Percentiles rank a stretch among this genome's conserved stretches.
phyloP scores from a whole-genome alignment of 2,797 vertebrate species.

The Enteromius treurensis region DNA sequence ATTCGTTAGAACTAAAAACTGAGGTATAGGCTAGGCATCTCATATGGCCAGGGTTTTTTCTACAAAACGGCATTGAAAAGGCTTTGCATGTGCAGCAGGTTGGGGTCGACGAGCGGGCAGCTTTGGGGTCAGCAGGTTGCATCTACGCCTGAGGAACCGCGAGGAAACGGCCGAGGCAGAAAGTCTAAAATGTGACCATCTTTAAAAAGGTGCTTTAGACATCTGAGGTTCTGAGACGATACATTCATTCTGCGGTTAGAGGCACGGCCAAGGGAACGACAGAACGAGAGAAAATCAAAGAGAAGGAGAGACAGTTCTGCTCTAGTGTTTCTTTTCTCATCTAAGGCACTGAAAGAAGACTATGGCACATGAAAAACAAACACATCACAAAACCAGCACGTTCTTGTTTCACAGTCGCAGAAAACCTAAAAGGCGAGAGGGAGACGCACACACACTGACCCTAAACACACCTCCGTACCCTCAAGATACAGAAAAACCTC shows the following conservation, averaged over 20 bases:
- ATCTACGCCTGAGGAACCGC: constrained; percentile 60
- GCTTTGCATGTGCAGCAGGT: constrained; percentile 48
- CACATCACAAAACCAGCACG: constrained; percentile 33
- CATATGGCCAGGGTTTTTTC: constrained; percentile 50
- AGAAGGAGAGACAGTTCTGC: constrained; percentile 71
- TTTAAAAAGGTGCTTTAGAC: constrained; percentile 71
- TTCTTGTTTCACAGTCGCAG: constrained; percentile 39
- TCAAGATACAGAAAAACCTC: constrained; percentile 16
- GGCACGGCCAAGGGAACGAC: constrained; percentile 76
- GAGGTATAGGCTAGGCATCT: constrained; percentile 72
- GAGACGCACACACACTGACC: constrained; percentile 19
- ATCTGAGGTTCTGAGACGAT: constrained; percentile 78
- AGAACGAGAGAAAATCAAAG: constrained; percentile 31
- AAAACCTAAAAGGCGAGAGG: constrained; percentile 16
- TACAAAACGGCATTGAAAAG: constrained; percentile 48
- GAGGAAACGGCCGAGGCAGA: constrained; percentile 61
- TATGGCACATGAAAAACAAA: constrained; percentile 74
- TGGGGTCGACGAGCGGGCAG: constrained; percentile 56
- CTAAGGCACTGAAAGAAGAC: constrained; percentile 85
- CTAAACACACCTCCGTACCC: constrained; percentile 22
- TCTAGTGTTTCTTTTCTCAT: constrained; percentile 71
- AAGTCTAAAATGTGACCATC: constrained; percentile 28
- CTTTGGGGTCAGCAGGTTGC: constrained; percentile 74
- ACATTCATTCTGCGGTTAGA: constrained; percentile 80
- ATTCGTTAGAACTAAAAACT: constrained; percentile 63